These are phyloP conservation scores for Sardina pilchardus DNA, from an alignment of 2,113 vertebrate genomes.

Conservation along the genomic window DNA sequence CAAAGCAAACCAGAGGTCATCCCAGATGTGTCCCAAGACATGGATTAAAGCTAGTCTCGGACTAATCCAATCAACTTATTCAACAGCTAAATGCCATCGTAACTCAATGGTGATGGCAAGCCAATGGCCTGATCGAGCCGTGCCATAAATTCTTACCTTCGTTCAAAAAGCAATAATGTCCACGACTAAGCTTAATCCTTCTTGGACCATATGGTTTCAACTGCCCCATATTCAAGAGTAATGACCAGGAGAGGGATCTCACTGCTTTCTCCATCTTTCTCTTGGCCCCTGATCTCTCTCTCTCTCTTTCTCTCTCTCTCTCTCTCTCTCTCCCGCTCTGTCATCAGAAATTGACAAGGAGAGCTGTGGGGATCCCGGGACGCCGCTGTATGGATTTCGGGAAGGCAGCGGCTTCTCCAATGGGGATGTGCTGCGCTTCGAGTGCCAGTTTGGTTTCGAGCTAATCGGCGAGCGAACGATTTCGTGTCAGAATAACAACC, in stretches of 20 bases:
- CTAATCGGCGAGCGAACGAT: conserved; percentile 96
- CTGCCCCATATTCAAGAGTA: neutral
- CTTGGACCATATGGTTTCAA: neutral
- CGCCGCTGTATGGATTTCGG: conserved; percentile 91
- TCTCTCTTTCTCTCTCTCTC: neutral
- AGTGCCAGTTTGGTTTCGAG: conserved; percentile 98
- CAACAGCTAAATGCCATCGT: neutral
- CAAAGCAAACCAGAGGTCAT: neutral
- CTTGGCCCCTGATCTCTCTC: neutral
- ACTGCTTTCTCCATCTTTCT: neutral
- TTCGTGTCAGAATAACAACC: conserved; percentile 97
- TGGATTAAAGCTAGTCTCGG: neutral
- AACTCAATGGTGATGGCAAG: neutral
- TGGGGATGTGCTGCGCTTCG: conserved; percentile 89
- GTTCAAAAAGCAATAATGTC: neutral
- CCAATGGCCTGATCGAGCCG: neutral
- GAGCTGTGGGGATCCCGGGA: conserved; percentile 96
- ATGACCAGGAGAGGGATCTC: neutral
- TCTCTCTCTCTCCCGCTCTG: conserved; percentile 34
- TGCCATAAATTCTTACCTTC: neutral
- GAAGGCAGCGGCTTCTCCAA: conserved; percentile 95
- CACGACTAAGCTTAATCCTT: neutral
- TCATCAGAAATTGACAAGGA: conserved; percentile 94
- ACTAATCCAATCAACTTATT: neutral
- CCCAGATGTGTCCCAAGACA: neutral